Conservation (phyloP, 2,797 vertebrate genomes). For the Nyctibius grandis region DNA sequence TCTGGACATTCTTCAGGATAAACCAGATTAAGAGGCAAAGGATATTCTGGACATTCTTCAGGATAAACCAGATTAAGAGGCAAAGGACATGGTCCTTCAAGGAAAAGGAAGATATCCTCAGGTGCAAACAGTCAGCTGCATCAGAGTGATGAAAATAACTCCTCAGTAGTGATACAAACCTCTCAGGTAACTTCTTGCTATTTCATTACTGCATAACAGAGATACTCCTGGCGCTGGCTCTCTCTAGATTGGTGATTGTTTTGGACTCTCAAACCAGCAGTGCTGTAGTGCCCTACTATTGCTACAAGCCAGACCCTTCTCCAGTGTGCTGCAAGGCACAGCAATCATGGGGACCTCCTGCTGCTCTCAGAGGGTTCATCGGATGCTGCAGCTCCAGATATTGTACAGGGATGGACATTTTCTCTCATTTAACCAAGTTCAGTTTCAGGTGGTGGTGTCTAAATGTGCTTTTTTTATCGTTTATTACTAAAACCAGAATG, state of each 20-base stretch:
- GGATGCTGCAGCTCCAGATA: background rate
- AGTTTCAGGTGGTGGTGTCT: background rate
- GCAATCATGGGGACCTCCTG: background rate
- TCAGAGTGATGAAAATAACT: background rate
- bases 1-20: background rate
- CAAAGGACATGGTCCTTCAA: background rate
- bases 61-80: background rate
- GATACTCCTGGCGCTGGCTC: background rate
- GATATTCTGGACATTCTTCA: background rate
- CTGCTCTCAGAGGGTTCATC: background rate
- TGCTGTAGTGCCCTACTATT: rapidly evolving
- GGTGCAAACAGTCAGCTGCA: background rate
- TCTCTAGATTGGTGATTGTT: background rate
- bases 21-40: background rate
- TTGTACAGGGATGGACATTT: background rate
- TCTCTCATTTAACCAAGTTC: background rate
- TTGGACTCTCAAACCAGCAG: background rate
- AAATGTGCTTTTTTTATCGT: background rate
- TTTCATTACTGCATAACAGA: background rate
- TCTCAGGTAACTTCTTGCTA: background rate
- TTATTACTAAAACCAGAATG: background rate
- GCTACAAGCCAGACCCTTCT: background rate
- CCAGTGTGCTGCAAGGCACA: background rate
- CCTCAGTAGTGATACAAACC: background rate
- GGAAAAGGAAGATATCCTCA: background rate